Base-by-base conservation (phyloP, 2,888 invertebrate genomes). In the Lumbricus terrestris region DNA sequence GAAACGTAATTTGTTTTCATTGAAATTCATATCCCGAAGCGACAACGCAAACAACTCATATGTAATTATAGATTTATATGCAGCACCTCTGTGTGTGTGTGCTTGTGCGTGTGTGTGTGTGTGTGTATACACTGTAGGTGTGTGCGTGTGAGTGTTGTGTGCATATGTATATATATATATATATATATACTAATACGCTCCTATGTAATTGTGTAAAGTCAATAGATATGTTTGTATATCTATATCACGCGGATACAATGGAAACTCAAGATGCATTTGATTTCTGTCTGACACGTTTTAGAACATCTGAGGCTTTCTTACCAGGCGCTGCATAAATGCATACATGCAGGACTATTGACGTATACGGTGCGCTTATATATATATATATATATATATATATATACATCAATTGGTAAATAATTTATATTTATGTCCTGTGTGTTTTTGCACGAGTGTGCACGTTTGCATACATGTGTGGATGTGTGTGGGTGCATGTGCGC, bases 1-100 rank as follows among this genome's bases (percentile, higher is more conserved):
- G n/a, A 69, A 69, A 69, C 69, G 69, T 69, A 69, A 69, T 69
- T 69, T 69, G 69, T 69, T 69, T 69, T 69, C 69, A 69, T 69
- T 69, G 69, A 69, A 69, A 69, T 69, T 69, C 69, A 69, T 69
- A 29, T 69, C 69, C 69, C 13, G 29, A n/a, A 69, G 69, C 69
- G 69, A 69, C 69, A 69, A 69, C 69, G n/a, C 69, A 69, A 69
- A n/a, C 8, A 69, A 69, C 69, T 29, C 69, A n/a, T 13, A 69
- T n/a, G 16, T n/a, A 69, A 69, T 69, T n/a, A 69, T 69, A 69
- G 69, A 69, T 69, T n/a, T n/a, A 69, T n/a, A 69, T 69, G 47
- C 47, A 20, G 47, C 47, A n/a, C 40, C 15, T 20, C 6, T 47
- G 47, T 23, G 69, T 13, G n/a, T 16, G 13, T 29, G 0, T 3